Evolutionary conservation across 2,797 vertebrate species (phyloP).

Genomic region (Coranthus polyacanthus): DNA sequence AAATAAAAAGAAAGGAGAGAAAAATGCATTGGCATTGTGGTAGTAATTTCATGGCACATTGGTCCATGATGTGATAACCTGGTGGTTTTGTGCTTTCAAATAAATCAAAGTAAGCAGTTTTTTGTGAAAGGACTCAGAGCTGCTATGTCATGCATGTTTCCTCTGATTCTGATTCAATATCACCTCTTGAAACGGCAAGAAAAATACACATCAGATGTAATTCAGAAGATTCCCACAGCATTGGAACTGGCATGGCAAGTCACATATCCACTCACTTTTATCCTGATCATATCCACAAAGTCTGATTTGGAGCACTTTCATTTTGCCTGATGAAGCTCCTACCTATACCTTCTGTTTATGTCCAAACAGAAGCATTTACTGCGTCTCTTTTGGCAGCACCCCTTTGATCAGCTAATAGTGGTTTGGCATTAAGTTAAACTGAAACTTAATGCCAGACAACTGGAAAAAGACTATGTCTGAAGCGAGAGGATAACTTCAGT

Average conservation of each 20-base stretch:
- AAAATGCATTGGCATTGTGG: constrained; percentile 26
- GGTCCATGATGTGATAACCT: constrained; percentile 40
- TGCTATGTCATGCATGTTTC: background rate
- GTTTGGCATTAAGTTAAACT: constrained; percentile 30
- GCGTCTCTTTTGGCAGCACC: constrained; percentile 27
- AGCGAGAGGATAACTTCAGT: constrained; percentile 10
- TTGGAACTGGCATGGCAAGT: constrained; percentile 2
- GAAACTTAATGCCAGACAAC: background rate
- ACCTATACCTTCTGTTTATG: background rate
- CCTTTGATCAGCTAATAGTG: constrained; percentile 30
- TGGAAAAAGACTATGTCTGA: constrained; percentile 1
- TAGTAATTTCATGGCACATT: constrained; percentile 65
- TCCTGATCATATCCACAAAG: background rate
- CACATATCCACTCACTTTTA: background rate
- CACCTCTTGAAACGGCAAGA: background rate
- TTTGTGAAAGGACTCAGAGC: constrained; percentile 13
- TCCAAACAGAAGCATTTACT: constrained; percentile 22
- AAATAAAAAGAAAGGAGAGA: background rate
- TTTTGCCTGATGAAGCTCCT: background rate
- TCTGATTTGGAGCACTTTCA: background rate
- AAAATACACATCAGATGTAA: background rate
- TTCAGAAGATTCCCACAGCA: background rate
- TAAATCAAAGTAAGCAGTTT: constrained; percentile 47
- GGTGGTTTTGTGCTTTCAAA: constrained; percentile 34
- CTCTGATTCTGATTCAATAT: constrained; percentile 4